Evolutionary conservation across 2,113 vertebrate genomes (phyloP), one percentile per base, ranked within the genome.

Genomic region (Caloenas nicobarica): DNA sequence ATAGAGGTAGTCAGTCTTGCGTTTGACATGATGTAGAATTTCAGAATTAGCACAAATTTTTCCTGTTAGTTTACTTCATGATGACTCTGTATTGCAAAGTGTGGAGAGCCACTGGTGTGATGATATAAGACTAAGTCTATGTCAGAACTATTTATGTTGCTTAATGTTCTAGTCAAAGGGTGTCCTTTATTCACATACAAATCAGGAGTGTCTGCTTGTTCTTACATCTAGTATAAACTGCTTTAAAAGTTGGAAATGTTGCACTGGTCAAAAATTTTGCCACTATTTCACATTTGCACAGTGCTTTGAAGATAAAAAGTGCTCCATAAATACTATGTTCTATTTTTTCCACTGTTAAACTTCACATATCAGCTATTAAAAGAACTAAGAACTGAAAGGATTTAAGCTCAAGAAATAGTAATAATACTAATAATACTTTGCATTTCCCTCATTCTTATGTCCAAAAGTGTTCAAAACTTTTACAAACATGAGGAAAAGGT

Each of bases 241-340:
- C n/a, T 86, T 83, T 78, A 66, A 44, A 78, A 73, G 13, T 50
- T 89, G 58, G 58, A 82, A 93, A 54, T 18, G 12, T 62, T 92
- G 44, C 68, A 72, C 48, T 16, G 38, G 38, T 64, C 40, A 93
- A 56, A 96, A 46, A 36, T 85, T 94, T 51, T 91, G 44, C 56
- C n/a, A 88, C 50, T 33, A 29, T 72, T 94, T 89, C 74, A 82
- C 54, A 50, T 91, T 51, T 83, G 19, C 53, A 44, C 26, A 46
- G 60, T 66, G n/a, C 69, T 95, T 91, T 92, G 79, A 92, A 94
- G 78, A 90, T 80, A 64, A 89, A 92, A 95, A 64, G 11, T 80
- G 46, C 68, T 96, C 73, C 83, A 81, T 80, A 84, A 95, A 92
- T 89, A 91, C 33, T 61, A 7, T 72, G 71, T 80, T 94, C 81